These are phyloP conservation scores for Drosophila kanekoi DNA, from an alignment of 2,888 invertebrate genomes.

Conservation along the genomic window DNA sequence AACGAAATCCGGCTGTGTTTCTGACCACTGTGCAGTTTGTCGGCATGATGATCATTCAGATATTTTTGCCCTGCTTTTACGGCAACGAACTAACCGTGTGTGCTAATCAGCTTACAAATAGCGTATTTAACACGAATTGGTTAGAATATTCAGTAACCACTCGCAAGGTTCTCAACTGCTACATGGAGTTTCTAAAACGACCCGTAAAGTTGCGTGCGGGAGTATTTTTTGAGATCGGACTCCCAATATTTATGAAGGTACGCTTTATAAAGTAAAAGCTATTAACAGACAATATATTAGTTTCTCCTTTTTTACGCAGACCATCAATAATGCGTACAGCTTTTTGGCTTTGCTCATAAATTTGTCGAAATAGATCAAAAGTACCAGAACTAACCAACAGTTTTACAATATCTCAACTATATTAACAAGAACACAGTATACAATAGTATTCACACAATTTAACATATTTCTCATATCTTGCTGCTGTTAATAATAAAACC, in stretches of 20 bases:
- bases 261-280: neutral
- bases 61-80: slow-evolving; percentile 82
- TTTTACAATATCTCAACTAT: neutral
- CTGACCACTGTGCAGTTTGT: slow-evolving; percentile 64
- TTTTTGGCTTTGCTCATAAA: slow-evolving; percentile 80
- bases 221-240: slow-evolving; percentile 76
- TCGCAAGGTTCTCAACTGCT: slow-evolving; percentile 67
- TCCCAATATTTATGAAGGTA: slow-evolving; percentile 81
- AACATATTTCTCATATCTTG: neutral
- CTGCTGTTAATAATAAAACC: slow-evolving; percentile 8
- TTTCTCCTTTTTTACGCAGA: slow-evolving; percentile 42
- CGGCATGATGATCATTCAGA: slow-evolving; percentile 75
- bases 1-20: slow-evolving; percentile 54
- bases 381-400: neutral
- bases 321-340: slow-evolving; percentile 79
- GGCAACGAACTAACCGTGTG: slow-evolving; percentile 77
- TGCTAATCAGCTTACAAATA: slow-evolving; percentile 62
- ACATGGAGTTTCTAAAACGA: slow-evolving; percentile 78
- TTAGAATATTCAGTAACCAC: slow-evolving; percentile 59
- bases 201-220: slow-evolving; percentile 74
- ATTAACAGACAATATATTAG: neutral
- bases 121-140: slow-evolving; percentile 80
- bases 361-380: slow-evolving; percentile 58
- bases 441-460: no score
- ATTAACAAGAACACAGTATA: neutral